Evolutionary conservation across 2,888 invertebrate genomes (phyloP).

Genomic region (Chironomus tentans): DNA sequence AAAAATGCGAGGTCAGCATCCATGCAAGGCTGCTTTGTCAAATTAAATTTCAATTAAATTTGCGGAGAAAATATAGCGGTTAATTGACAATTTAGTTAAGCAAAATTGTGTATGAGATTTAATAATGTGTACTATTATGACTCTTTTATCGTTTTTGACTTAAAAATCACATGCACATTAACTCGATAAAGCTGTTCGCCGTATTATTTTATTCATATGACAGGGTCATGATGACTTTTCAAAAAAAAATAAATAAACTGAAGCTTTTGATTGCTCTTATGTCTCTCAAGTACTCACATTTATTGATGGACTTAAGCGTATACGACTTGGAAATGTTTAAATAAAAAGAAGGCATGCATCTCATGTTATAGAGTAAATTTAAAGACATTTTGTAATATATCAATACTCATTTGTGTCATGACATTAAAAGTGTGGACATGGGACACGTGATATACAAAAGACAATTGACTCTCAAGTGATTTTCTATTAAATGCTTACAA

Average conservation of each 20-base stretch:
- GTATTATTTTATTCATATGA: not conserved
- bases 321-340: too few relatives aligned
- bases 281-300: too few relatives aligned
- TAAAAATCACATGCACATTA: not conserved
- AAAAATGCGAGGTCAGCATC: not conserved
- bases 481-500: too few relatives aligned
- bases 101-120: not conserved
- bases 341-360: too few relatives aligned
- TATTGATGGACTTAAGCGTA: too few relatives aligned
- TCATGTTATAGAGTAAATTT: too few relatives aligned
- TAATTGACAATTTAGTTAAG: not conserved
- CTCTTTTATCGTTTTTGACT: not conserved
- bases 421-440: too few relatives aligned
- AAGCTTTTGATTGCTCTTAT: too few relatives aligned
- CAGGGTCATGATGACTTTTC: not conserved
- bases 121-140: not conserved
- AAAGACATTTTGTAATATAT: too few relatives aligned
- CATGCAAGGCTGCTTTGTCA: not conserved
- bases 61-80: not conserved
- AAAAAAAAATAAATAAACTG: not conserved
- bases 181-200: not conserved
- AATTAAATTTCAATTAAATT: not conserved
- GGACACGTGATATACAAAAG: too few relatives aligned
- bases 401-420: too few relatives aligned
- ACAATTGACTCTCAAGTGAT: too few relatives aligned